Evolutionary conservation across 2,797 vertebrate genomes (phyloP), one percentile per base, ranked within the genome.

Genomic region (Chlorospingus flavigularis): DNA sequence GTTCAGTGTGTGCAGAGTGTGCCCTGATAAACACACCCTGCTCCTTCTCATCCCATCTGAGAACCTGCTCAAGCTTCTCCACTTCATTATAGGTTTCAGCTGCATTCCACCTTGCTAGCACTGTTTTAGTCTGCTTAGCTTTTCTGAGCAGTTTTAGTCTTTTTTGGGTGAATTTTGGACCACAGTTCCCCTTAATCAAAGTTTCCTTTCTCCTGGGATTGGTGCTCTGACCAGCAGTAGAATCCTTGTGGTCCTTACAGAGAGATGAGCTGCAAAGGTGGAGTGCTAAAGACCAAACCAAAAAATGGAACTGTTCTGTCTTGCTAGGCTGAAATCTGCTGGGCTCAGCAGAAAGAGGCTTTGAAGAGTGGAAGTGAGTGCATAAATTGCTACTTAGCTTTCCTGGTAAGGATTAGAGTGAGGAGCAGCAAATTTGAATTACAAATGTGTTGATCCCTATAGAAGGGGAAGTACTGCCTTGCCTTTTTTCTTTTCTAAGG

Each of bases 351-450:
- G 21, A 47, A 78, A 28, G 28, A 47, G 19, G 24, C 11, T 39
- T 84, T 23, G 35, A 39, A 55, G 66, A 53, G 19, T 53, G 30
- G 39, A 60, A 43, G 26, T 42, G 24, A 53, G 31, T 17, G 26
- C 30, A 58, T 2, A 0, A 42, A n/a, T 17, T 66, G 17, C 55
- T 66, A 0, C 12, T 54, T 76, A 7, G 31, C 2, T 43, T 57
- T 74, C 62, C 55, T 71, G 10, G 4, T 81, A 31, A 66, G 63
- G 47, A 21, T 89, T 54, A 62, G 40, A 35, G 33, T 28, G 42
- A 43, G 53, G 86, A 88, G 40, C 75, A 87, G 55, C 35, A 76
- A 43, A 72, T 82, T 8, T 50, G 26, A 39, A 58, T 83, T 40
- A 53, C 24, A 45, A 18, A 62, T 62, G 9, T 43, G 25, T 81